Evolutionary conservation across 2,888 invertebrate genomes (phyloP), one percentile per base, ranked within the genome.

Genomic region (Serripes groenlandicus): DNA sequence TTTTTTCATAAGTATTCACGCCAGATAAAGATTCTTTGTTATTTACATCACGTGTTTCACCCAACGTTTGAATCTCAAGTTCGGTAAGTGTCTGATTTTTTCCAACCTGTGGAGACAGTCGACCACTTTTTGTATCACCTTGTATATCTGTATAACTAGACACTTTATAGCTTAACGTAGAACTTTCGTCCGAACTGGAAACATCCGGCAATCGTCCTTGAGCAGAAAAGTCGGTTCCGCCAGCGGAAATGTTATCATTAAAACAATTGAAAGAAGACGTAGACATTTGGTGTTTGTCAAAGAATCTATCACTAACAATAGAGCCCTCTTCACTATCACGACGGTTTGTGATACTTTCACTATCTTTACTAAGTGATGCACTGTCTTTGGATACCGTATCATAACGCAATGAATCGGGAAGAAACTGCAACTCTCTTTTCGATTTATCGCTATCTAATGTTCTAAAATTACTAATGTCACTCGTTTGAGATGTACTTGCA

Each of bases 381-480:
- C 78, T 81, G 56, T 83, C 83, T 66, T 79, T 83, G 5, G 80
- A 83, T 1, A 35, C 30, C 3, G 77, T 74, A 35, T 82, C 82
- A 30, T 42, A 60, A 9, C 42, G 60, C 9, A 76, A n/a, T 52
- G 77, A 69, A 70, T 81, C 82, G 15, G 78, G 78, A 23, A 81
- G 23, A 68, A 81, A 81, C 56, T 83, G 83, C 5, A 83, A 28
- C 49, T 86, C 86, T 32, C 81, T 68, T 68, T 75, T 78, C 15
- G 83, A 78, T 75, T 86, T 86, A 42, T 83, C 81, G 58, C 64
- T 60, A 30, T 86, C 83, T 32, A 74, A 30, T 32, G 60, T 64
- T 66, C 66, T 75, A 49, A 69, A 76, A 56, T 76, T 78, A 68
- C 86, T 86, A 2, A 70, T 70, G 37, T 86, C 86, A 77, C 86